A percentile compares a stretch with the other conserved stretches of the same genome.
Conservation (phyloP, 2,797 vertebrate genomes). For the Channallabes apus region DNA sequence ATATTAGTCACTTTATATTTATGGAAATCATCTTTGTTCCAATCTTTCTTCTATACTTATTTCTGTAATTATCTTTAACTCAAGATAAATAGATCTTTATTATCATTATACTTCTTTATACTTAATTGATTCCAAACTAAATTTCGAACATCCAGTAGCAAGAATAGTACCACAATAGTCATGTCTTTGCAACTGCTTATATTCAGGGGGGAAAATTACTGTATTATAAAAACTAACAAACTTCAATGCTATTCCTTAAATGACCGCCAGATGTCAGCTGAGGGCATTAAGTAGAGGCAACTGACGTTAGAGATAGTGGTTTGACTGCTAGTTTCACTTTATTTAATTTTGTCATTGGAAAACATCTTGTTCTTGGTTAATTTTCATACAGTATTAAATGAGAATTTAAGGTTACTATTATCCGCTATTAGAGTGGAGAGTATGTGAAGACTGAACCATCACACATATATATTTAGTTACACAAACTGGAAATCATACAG, state of each 20-base stretch:
- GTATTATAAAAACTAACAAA: too few species aligned
- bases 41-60: too few species aligned
- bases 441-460: neutral
- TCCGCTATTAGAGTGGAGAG: neutral
- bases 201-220: too few species aligned
- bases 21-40: too few species aligned
- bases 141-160: too few species aligned
- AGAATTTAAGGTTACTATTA: neutral
- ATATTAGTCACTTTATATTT: too few species aligned
- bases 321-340: neutral
- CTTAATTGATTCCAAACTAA: too few species aligned
- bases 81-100: too few species aligned
- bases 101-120: too few species aligned
- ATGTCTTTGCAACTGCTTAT: too few species aligned
- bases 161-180: too few species aligned
- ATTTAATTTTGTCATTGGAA: neutral
- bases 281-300: neutral
- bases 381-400: neutral
- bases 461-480: neutral
- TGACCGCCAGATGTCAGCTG: neutral
- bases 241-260: neutral
- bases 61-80: too few species aligned
- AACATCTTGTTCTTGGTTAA: neutral
- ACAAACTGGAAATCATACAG: neutral
- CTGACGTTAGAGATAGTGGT: neutral